Evolutionary conservation across 1,140 invertebrate genomes (phyloP).

Genomic region (Macrostomum lignano): DNA sequence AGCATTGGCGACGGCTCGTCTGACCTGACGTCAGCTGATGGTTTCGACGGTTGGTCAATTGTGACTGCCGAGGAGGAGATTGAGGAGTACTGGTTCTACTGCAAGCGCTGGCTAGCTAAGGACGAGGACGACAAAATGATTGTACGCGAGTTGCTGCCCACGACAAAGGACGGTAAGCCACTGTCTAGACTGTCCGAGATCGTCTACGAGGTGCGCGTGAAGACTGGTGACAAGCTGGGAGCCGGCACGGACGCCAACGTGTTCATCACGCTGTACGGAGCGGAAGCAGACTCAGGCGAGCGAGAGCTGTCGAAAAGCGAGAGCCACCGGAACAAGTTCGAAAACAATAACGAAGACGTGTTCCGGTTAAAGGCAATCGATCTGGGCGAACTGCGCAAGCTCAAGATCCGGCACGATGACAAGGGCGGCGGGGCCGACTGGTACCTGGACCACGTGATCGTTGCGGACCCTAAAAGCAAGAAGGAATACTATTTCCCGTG

Average conservation of each 20-base stretch:
- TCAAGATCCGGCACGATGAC: slow-evolving; percentile 27
- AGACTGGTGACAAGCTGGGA: slow-evolving; percentile 13
- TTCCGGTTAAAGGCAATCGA: slow-evolving; percentile 17
- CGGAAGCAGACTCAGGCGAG: slow-evolving; percentile 8
- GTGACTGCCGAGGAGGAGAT: slow-evolving; percentile 9
- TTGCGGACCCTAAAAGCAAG: background rate
- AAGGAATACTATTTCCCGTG: background rate
- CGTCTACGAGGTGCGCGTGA: slow-evolving; percentile 15
- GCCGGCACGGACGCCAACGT: slow-evolving; percentile 14
- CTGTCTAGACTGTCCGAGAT: slow-evolving; percentile 13
- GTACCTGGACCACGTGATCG: slow-evolving; percentile 10
- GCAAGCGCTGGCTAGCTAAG: slow-evolving; percentile 20
- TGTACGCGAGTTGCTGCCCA: slow-evolving; percentile 21
- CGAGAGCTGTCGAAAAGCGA: slow-evolving; percentile 6
- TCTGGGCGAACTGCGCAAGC: slow-evolving; percentile 21
- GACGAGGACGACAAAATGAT: slow-evolving; percentile 20
- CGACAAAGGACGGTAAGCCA: slow-evolving; percentile 16
- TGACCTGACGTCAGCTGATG: too few species aligned
- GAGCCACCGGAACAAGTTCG: slow-evolving; percentile 7
- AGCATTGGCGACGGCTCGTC: too few species aligned
- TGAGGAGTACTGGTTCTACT: slow-evolving; percentile 25
- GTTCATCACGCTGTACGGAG: slow-evolving; percentile 12
- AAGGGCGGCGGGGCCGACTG: slow-evolving; percentile 17
- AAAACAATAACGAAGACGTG: slow-evolving; percentile 3
- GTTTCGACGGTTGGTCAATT: too few species aligned